phyloP scores from a whole-genome alignment of 2,888 invertebrate genomes.

The Erebia palarica region DNA sequence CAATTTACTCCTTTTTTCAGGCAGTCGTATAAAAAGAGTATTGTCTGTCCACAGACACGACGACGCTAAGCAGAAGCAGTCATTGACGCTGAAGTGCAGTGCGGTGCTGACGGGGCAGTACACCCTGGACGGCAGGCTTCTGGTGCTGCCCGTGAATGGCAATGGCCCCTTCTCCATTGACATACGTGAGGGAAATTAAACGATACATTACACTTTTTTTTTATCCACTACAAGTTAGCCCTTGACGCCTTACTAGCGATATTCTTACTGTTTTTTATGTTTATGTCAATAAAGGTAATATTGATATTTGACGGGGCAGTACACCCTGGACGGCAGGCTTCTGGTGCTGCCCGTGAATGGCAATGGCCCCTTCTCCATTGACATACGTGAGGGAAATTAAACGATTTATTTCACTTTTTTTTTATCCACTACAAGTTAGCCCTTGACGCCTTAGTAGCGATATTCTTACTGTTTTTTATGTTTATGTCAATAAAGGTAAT shows the following conservation, averaged over 20 bases:
- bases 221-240: no score
- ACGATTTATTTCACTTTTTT: no score
- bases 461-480: no score
- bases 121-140: conserved; percentile 55
- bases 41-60: neutral
- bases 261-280: no score
- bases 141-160: conserved; percentile 63
- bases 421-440: no score
- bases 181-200: conserved; percentile 69
- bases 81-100: neutral
- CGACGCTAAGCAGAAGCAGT: neutral
- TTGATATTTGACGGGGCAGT: neutral
- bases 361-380: conserved; percentile 63
- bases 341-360: conserved; percentile 64
- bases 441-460: no score
- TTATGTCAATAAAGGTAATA: no score
- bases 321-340: conserved; percentile 54
- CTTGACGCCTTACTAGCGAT: no score
- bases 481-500: no score
- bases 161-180: conserved; percentile 65
- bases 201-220: no score
- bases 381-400: conserved; percentile 69
- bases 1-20: no score
- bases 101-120: neutral
- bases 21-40: no score